Evolutionary conservation across 2,113 vertebrate species (phyloP).

Genomic region (Dascyllus trimaculatus): DNA sequence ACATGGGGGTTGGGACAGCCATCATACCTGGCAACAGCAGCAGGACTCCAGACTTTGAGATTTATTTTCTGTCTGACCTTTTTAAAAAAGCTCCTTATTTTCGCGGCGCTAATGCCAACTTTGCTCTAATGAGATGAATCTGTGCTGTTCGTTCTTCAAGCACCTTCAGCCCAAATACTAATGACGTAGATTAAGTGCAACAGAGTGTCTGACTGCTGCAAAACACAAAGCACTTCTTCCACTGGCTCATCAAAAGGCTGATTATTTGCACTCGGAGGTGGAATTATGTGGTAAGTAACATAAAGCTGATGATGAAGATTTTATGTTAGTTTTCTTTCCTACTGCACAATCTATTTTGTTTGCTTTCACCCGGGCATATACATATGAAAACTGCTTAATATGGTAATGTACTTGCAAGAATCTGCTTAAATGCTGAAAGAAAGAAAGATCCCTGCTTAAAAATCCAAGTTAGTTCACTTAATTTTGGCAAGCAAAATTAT

Average conservation of each 20-base stretch:
- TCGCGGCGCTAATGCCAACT: slow-evolving; percentile 55
- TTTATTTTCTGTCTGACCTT: slow-evolving; percentile 75
- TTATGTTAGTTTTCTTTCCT: background rate
- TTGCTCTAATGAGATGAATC: slow-evolving; percentile 65
- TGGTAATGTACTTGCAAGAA: background rate
- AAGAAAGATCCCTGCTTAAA: background rate
- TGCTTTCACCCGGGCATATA: background rate
- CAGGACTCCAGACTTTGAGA: slow-evolving; percentile 47
- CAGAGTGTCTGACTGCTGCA: slow-evolving; percentile 12
- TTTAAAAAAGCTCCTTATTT: slow-evolving; percentile 57
- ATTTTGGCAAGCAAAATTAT: background rate
- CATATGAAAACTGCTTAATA: slow-evolving; percentile 15
- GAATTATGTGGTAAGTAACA: background rate
- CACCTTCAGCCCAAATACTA: slow-evolving; percentile 51
- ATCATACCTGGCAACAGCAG: slow-evolving; percentile 59
- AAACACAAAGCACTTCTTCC: background rate
- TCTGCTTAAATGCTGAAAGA: background rate
- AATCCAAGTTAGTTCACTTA: slow-evolving; percentile 17
- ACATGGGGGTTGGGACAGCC: slow-evolving; percentile 46
- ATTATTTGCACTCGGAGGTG: background rate
- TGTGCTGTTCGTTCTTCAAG: slow-evolving; percentile 49
- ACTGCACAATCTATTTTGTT: slow-evolving; percentile 5
- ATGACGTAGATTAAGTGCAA: slow-evolving; percentile 39
- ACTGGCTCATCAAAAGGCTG: background rate
- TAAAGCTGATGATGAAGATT: slow-evolving; percentile 1